A percentile compares a stretch with the other conserved stretches of the same genome.
Conservation (phyloP, 2,797 vertebrate genomes). For the Sorex maritimensis region DNA sequence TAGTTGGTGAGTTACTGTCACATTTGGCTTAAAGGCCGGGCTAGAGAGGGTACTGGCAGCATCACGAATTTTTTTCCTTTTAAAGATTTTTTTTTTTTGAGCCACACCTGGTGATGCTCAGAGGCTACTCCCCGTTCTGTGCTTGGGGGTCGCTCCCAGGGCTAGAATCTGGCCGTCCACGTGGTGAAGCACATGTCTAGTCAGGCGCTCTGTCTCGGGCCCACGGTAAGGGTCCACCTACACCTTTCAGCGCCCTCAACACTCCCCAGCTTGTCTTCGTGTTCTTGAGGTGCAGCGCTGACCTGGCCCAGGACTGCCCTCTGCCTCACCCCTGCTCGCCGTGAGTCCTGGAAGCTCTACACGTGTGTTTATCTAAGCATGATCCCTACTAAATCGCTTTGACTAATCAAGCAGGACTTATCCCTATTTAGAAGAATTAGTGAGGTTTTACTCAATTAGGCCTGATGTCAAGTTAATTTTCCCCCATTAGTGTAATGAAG, state of each 20-base stretch:
- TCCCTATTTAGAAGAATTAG: constrained; percentile 82
- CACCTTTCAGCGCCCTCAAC: background rate
- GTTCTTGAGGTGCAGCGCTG: background rate
- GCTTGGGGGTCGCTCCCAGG: too few species aligned
- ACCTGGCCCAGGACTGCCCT: background rate
- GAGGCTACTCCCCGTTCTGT: too few species aligned
- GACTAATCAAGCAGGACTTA: constrained; percentile 82
- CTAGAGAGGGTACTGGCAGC: background rate
- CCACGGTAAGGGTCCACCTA: background rate
- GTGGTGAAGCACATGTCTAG: too few species aligned
- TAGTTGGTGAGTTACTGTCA: background rate
- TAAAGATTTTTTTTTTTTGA: too few species aligned
- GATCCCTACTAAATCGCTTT: constrained; percentile 74
- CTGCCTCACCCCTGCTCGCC: rapidly evolving
- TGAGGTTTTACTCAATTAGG: constrained; percentile 84
- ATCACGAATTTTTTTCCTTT: background rate
- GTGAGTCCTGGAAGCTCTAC: background rate
- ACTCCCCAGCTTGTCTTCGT: background rate
- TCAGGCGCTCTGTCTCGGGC: background rate
- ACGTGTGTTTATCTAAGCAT: constrained; percentile 70
- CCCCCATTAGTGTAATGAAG: constrained; percentile 77
- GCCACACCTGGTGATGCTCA: too few species aligned
- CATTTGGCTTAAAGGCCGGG: background rate
- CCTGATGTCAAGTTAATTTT: constrained; percentile 82
- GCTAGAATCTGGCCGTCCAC: too few species aligned